Conservation (phyloP, 2,113 vertebrate genomes). For the Paradoxurus hermaphroditus region DNA sequence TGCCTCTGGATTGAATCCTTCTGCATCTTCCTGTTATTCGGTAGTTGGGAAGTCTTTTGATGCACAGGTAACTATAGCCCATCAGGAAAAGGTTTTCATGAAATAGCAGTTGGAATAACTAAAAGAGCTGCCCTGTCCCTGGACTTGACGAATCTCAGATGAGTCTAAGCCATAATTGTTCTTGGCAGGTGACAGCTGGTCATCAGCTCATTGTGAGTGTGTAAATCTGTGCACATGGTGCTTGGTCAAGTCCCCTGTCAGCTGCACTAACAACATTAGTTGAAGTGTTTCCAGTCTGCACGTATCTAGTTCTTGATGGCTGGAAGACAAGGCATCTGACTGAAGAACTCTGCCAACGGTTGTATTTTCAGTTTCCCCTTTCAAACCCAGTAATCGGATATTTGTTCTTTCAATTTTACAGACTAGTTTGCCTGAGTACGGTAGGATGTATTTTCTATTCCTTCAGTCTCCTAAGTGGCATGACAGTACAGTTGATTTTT, state of each 20-base stretch:
- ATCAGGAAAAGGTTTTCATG: neutral
- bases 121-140: neutral
- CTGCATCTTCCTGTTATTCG: neutral
- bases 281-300: neutral
- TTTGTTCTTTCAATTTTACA: neutral
- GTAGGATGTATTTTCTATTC: neutral
- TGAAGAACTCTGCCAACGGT: neutral
- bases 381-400: neutral
- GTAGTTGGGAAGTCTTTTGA: neutral
- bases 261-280: neutral
- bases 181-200: neutral
- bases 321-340: neutral
- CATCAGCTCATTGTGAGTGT: neutral
- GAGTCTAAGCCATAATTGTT: neutral
- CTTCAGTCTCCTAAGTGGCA: neutral
- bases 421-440: neutral
- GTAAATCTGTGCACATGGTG: neutral
- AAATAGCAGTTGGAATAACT: neutral
- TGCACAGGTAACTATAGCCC: neutral
- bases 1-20: neutral
- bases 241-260: neutral
- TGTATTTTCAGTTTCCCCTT: neutral
- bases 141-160: neutral
- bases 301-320: neutral
- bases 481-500: neutral